Conservation (phyloP, 2,888 invertebrate genomes). For the Coremacera marginata region DNA sequence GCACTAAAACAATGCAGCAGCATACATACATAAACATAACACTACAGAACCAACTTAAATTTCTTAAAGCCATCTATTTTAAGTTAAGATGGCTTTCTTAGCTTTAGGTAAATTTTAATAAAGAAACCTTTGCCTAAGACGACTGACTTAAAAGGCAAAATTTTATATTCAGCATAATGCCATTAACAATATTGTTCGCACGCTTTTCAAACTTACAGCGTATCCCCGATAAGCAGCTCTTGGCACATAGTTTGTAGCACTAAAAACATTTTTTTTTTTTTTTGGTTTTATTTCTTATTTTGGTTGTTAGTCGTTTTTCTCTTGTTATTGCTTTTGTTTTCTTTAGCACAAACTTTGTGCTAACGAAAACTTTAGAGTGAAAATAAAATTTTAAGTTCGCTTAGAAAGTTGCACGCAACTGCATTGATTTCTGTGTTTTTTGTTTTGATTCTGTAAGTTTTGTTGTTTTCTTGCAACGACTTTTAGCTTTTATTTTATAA, state of each 20-base stretch:
- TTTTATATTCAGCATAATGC: not conserved
- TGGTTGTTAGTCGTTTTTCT: not conserved
- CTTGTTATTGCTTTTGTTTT: not conserved
- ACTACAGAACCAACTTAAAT: too few relatives aligned
- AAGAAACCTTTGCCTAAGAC: too few relatives aligned
- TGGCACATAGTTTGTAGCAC: not conserved
- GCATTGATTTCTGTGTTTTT: not conserved
- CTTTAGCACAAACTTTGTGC: too few relatives aligned
- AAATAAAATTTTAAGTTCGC: not conserved
- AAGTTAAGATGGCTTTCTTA: too few relatives aligned
- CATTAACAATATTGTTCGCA: slow-evolving; percentile 26
- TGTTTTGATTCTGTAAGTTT: not conserved
- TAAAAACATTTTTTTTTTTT: not conserved
- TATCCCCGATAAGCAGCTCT: slow-evolving; percentile 5
- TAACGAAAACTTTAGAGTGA: too few relatives aligned
- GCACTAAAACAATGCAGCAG: not conserved
- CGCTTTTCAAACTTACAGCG: slow-evolving; percentile 9
- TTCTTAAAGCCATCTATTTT: too few relatives aligned
- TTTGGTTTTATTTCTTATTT: not conserved
- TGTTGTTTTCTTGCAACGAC: not conserved
- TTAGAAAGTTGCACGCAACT: not conserved
- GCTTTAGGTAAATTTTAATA: too few relatives aligned
- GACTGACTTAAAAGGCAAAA: too few relatives aligned
- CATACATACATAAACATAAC: not conserved
- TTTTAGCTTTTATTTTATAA: not conserved